Evolutionary conservation across 2,113 vertebrate genomes (phyloP).

Genomic region (Corythornis cristatus): DNA sequence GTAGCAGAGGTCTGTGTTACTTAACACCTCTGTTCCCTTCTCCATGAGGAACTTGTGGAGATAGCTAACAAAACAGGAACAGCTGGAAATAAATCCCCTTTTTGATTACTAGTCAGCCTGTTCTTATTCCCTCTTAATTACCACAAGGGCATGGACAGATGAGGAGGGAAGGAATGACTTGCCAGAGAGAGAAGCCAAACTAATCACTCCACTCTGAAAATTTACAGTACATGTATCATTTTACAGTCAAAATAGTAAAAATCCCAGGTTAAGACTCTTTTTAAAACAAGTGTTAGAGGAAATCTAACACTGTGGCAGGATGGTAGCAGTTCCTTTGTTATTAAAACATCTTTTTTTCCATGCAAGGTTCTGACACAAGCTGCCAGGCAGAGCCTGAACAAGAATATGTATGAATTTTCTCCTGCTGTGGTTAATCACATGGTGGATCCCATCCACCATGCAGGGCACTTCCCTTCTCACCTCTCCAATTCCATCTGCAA

Average conservation of each 20-base stretch:
- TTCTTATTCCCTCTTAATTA: background rate
- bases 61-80: background rate
- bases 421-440: background rate
- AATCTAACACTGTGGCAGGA: background rate
- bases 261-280: background rate
- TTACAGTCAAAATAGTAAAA: slow-evolving; percentile 3
- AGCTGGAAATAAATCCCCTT: background rate
- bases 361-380: background rate
- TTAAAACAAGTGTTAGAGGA: background rate
- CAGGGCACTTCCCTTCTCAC: background rate
- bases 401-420: background rate
- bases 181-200: background rate
- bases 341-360: background rate
- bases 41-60: background rate
- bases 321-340: background rate
- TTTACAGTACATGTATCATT: background rate
- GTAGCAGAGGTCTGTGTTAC: background rate
- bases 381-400: background rate
- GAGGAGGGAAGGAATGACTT: background rate
- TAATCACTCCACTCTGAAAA: background rate
- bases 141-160: background rate
- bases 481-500: background rate
- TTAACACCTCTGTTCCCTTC: background rate
- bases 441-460: background rate
- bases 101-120: background rate